Base-by-base conservation (phyloP, 2,888 invertebrate species). In the Cantharis flavilabris region DNA sequence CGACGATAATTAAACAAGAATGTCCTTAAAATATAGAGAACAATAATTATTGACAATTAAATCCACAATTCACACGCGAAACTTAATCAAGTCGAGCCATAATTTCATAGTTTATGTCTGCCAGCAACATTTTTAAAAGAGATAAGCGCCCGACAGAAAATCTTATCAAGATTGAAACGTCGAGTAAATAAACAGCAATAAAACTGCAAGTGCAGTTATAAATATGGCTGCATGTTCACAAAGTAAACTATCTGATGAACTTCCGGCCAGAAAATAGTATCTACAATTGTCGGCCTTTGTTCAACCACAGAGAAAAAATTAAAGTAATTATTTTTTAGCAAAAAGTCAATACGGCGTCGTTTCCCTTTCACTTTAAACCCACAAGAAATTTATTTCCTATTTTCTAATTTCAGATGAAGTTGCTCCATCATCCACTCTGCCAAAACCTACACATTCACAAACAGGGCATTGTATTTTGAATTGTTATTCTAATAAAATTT, bases 251-350 rank as follows among this genome's bases (percentile, higher is more conserved):
- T 78, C 69, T 80, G 80, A 81, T 79, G 82, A 80, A 82, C 81
- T 83, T 83, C 83, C 83, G 82, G 83, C 77, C 82, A 78, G 80
- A 79, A 80, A 79, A 79, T 77, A 49, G 49, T 49, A 73, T 78
- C 76, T 77, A 76, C 80, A 81, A 80, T 49, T 49, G 49, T 49
- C 49, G 49, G 49, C 49, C 49, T 49, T 49, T 49, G n/a, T 49
- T 49, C n/a, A 49, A n/a, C n/a, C 33, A 49, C 11, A 30, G 10
- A 30, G 3, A 11, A 10, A 30, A 13, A 33, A 33, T 33, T 13
- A 33, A 33, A 33, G 33, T 13, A 49, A 49, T 49, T n/a, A 49
- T 49, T 49, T 49, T 49, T 49, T 49, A 49, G 49, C 49, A 49
- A 49, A 49, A 49, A 7, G 49, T 7, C 13, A 49, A n/a, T 49